A percentile compares a stretch with the other conserved stretches of the same genome.
Conservation (phyloP, 2,113 vertebrate species). For the Tenebrosternarchus preto region DNA sequence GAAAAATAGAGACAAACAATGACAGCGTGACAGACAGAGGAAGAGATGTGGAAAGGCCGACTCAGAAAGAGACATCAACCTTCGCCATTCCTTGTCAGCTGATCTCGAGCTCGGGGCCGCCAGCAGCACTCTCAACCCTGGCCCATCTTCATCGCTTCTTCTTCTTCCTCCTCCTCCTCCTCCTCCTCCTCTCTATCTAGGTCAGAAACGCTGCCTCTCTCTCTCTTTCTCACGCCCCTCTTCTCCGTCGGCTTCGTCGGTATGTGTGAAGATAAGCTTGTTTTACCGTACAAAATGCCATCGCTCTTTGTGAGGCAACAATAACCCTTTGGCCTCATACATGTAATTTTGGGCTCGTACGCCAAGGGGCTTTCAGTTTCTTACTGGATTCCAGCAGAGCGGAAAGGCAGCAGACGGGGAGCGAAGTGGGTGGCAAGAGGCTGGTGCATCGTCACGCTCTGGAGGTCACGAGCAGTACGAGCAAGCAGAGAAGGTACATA, state of each 20-base stretch:
- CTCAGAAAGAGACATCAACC: constrained; percentile 21
- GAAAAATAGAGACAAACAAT: not conserved
- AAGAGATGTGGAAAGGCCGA: not conserved
- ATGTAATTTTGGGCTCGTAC: not conserved
- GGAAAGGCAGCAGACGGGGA: not conserved
- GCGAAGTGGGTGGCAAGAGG: not conserved
- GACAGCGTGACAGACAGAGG: not conserved
- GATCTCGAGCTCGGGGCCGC: constrained; percentile 39
- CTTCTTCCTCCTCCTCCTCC: constrained; percentile 38
- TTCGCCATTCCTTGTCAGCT: constrained; percentile 27
- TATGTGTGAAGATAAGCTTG: constrained; percentile 17
- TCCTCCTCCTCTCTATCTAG: constrained; percentile 49
- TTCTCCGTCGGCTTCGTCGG: constrained; percentile 19
- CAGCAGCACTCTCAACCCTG: constrained; percentile 44
- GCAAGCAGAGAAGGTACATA: constrained; percentile 22
- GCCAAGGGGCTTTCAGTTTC: not conserved
- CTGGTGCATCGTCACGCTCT: constrained; percentile 18
- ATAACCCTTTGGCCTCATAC: constrained; percentile 4
- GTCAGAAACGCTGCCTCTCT: constrained; percentile 43
- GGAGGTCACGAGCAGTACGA: constrained; percentile 11
- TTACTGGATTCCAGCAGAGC: not conserved
- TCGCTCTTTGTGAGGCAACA: not conserved
- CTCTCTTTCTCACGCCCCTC: constrained; percentile 13
- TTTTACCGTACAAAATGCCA: constrained; percentile 3
- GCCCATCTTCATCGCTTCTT: constrained; percentile 31